Evolutionary conservation across 1,140 invertebrate genomes (phyloP).

Genomic region (Drosophila orena): DNA sequence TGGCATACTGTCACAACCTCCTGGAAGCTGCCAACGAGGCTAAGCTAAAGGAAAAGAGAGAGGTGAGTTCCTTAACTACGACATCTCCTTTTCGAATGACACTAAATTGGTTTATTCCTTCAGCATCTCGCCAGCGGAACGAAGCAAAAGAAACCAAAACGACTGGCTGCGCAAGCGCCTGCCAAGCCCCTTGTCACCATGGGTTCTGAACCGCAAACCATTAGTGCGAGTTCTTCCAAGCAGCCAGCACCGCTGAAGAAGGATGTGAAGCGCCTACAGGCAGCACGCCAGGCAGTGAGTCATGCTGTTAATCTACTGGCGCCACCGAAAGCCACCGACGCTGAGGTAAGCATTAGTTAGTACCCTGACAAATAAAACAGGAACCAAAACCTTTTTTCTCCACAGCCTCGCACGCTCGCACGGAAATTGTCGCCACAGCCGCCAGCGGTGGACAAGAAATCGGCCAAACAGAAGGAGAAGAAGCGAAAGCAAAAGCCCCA

Average conservation of each 20-base stretch:
- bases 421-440: constrained; percentile 51
- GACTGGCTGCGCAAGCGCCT: background rate
- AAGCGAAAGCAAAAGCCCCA: constrained; percentile 21
- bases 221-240: background rate
- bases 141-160: constrained; percentile 5
- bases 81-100: background rate
- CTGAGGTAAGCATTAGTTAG: constrained; percentile 20
- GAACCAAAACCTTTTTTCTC: background rate
- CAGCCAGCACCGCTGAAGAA: constrained; percentile 27
- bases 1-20: constrained; percentile 50
- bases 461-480: constrained; percentile 12
- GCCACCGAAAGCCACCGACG: constrained; percentile 3
- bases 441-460: background rate
- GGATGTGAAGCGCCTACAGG: constrained; percentile 56
- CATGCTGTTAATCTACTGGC: constrained; percentile 44
- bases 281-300: constrained; percentile 48
- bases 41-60: constrained; percentile 43
- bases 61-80: constrained; percentile 18
- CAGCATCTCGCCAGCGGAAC: constrained; percentile 31
- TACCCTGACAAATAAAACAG: background rate
- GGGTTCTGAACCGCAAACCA: too few species aligned
- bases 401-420: constrained; percentile 40
- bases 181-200: background rate
- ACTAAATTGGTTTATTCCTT: background rate
- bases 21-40: constrained; percentile 57